Evolutionary conservation across 2,113 vertebrate genomes (phyloP), one percentile per base, ranked within the genome.

Genomic region (Paracanthobrama guichenoti): DNA sequence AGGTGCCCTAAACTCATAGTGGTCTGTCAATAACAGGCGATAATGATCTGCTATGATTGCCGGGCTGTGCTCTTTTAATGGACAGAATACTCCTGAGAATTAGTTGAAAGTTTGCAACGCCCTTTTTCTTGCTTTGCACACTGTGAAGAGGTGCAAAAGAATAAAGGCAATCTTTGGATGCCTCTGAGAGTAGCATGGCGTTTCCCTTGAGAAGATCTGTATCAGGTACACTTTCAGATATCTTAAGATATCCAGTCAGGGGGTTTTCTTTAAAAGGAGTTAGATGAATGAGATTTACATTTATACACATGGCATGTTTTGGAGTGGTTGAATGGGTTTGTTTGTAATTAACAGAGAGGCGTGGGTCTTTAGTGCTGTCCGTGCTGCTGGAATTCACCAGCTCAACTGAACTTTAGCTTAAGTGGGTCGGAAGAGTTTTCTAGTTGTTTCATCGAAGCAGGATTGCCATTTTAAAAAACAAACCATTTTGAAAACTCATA

Each of bases 21-120:
- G 96, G 96, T 91, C 96, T 95, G 93, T 95, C 94, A 94, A 94
- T 98, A 97, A 98, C 96, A 96, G 94, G 94, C 95, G 93, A 95
- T 98, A 99, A 97, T 97, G 96, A 98, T 97, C 96, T 96, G 95
- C 95, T 91, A 95, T 95, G 96, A 96, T 94, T 95, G 96, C 95
- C 95, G 81, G 93, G 93, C 92, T 93, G 93, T 31, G 93, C 91
- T 92, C 93, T 92, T 94, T 94, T 96, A 96, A 97, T 98, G 97
- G 89, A 92, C 96, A 95, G 89, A 91, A 91, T 96, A 92, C 96
- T 96, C 95, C 94, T 90, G 96, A 97, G 96, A 95, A 93, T 97
- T 95, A 93, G 94, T 93, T 93, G 94, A 95, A 97, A 97, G 95
- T 96, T 97, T 93, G 87, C 91, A 94, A 91, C 93, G 92, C 93